Percentiles rank a stretch among this genome's conserved stretches.
These are phyloP conservation scores for Hypomecis punctinalis DNA, from an alignment of 2,888 invertebrate species.

Conservation along the genomic window DNA sequence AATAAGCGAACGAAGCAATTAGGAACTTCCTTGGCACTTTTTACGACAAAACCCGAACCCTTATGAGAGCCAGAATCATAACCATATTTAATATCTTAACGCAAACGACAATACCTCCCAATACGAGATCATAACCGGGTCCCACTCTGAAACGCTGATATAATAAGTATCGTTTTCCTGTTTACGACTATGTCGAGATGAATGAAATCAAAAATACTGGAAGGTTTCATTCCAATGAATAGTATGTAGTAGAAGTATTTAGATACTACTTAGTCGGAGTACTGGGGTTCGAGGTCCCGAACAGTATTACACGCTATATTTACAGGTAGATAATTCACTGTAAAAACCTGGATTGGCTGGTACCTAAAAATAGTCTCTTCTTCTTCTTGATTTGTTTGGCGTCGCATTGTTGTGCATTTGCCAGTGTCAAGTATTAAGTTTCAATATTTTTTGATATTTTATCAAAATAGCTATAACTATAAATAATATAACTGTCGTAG, in stretches of 20 bases:
- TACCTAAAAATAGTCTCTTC: too few relatives aligned
- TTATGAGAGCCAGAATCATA: constrained; percentile 51
- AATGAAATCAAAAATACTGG: constrained; percentile 4
- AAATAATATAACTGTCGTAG: too few relatives aligned
- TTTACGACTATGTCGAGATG: neutral
- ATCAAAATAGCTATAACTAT: too few relatives aligned
- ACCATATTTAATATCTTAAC: constrained; percentile 52
- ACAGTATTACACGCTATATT: too few relatives aligned
- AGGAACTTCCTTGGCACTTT: constrained; percentile 43
- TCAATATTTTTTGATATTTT: too few relatives aligned
- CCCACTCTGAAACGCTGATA: constrained; percentile 22
- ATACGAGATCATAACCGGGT: constrained; percentile 46
- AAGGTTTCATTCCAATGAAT: neutral
- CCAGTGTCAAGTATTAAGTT: too few relatives aligned
- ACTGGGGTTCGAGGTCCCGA: too few relatives aligned
- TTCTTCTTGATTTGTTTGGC: too few relatives aligned
- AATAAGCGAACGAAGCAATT: constrained; percentile 40
- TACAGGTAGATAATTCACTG: too few relatives aligned
- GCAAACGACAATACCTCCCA: constrained; percentile 53
- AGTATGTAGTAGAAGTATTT: neutral
- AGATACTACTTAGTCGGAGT: neutral
- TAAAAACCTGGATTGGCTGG: too few relatives aligned
- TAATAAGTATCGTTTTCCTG: constrained; percentile 9
- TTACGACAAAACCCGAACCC: constrained; percentile 49
- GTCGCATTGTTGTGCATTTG: too few relatives aligned